These are phyloP conservation scores for Petromus typicus DNA, from an alignment of 2,113 vertebrate species.

Conservation along the genomic window DNA sequence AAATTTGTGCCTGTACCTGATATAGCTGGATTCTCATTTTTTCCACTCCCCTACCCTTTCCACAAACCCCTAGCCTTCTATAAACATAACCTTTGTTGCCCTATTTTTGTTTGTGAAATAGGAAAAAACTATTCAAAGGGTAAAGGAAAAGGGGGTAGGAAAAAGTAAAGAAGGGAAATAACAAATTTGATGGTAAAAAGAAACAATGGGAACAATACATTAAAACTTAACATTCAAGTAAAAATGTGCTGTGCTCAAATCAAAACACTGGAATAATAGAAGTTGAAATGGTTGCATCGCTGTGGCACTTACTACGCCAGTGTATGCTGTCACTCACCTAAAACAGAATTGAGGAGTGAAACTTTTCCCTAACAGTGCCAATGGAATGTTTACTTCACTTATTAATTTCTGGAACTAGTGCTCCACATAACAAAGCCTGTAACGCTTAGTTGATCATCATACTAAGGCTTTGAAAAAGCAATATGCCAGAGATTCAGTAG, in stretches of 20 bases:
- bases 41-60: too few species aligned
- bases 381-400: neutral
- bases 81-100: too few species aligned
- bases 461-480: neutral
- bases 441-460: neutral
- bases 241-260: neutral
- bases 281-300: neutral
- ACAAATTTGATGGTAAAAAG: too few species aligned
- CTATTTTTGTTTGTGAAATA: too few species aligned
- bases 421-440: neutral
- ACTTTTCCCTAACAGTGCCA: neutral
- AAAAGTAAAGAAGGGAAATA: too few species aligned
- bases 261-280: conserved; percentile 16
- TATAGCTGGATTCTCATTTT: too few species aligned
- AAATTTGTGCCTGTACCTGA: too few species aligned
- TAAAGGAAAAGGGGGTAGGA: too few species aligned
- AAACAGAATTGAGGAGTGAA: neutral
- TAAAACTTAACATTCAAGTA: neutral
- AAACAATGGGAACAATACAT: neutral
- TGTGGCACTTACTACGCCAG: neutral
- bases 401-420: neutral
- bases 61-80: too few species aligned
- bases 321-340: neutral
- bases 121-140: too few species aligned
- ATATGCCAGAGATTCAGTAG: neutral